Evolutionary conservation across 2,888 invertebrate genomes (phyloP), one percentile per base, ranked within the genome.

Genomic region (Chesias legatella): DNA sequence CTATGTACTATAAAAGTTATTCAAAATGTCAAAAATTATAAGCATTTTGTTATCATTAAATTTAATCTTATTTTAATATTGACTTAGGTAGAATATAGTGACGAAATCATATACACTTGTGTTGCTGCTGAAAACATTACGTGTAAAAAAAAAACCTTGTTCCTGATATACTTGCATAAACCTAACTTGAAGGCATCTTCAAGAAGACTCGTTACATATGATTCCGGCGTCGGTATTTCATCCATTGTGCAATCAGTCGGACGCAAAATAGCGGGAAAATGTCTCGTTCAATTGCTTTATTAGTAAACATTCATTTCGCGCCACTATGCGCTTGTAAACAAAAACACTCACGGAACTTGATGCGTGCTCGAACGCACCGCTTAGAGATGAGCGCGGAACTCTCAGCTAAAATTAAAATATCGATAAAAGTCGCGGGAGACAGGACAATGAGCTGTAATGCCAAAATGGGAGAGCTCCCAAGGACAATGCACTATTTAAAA

Each of bases 231-330:
- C 33, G 24, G 48, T 43, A 54, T 51, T 54, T 48, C 26, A 38
- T 21, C 35, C 38, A 52, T 48, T 55, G 48, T 50, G 39, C 33
- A 37, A 38, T 36, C 41, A 33, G 44, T 43, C 42, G 29, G 38
- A 47, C 44, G 44, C 37, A 46, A 50, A 66, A 64, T 67, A 69
- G 69, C 76, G 72, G 71, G 75, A 78, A 80, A 73, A 74, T 64
- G 49, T 60, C 47, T 64, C 60, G 64, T 66, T 63, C 62, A 61
- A 62, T 66, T 58, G 67, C 60, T 61, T 57, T 75, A 78, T 79
- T 79, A 70, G 80, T 84, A 83, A 83, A 85, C 83, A 82, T 50
- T 65, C 56, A 67, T 76, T 83, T 83, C 83, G 82, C 83, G 83
- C 85, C 84, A 79, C 70, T 73, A 65, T 60, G 53, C 53, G 66